Evolutionary conservation across 2,888 invertebrate genomes (phyloP), one percentile per base, ranked within the genome.

Genomic region (Platycheirus albimanus): DNA sequence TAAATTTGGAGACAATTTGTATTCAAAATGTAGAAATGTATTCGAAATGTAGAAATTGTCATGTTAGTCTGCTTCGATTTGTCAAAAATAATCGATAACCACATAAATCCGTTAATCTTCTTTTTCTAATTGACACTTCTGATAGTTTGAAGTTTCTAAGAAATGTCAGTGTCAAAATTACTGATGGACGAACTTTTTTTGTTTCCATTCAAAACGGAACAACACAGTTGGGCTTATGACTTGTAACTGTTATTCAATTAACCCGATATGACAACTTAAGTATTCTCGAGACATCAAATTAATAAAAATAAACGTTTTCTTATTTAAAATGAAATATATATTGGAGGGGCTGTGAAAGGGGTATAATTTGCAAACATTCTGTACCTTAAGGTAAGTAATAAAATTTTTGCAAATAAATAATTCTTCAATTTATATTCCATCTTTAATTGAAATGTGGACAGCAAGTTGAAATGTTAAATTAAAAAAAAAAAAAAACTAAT

Each of bases 1-100:
- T 81, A 81, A 81, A 81, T 81, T 81, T 71, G 47, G 70, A 66
- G 24, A 61, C 56, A 81, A 71, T 76, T 81, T 81, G 76, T 76
- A 76, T 76, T 8, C n/a, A n/a, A n/a, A n/a, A n/a, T n/a, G n/a
- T n/a, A n/a, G n/a, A 24, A 6, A 24, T 36, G 19, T 38, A 0
- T 24, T 54, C 69, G 67, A 69, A 75, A 80, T 51, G 15, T 64
- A 24, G 3, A 4, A 6, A 24, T 70, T 66, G 80, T 64, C 61
- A 63, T 79, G 69, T 51, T 43, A 41, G 30, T 56, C 63, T 58
- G 69, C 10, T 45, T 69, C 20, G 45, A 52, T 17, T 52, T 33
- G 17, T 19, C 30, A 52, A 52, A n/a, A 52, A 52, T 30, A 10
- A 52, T 30, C 5, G 2, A 51, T 24, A 4, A 6, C 24, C 6